Conservation (phyloP, 2,888 invertebrate genomes). For the Tinea semifulvella region DNA sequence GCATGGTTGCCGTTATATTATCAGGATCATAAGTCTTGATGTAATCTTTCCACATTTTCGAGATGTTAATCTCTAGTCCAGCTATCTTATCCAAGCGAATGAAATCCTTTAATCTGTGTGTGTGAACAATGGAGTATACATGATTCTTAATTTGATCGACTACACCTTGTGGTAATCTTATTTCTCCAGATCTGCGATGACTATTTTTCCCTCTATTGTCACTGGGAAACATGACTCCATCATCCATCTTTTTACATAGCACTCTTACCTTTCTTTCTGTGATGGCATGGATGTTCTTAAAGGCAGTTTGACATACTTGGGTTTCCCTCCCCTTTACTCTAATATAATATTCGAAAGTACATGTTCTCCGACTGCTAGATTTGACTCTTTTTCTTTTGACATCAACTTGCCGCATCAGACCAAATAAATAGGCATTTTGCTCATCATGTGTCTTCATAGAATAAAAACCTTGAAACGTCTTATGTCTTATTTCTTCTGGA, state of each 20-base stretch:
- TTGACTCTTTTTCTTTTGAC: constrained; percentile 65
- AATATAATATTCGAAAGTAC: constrained; percentile 66
- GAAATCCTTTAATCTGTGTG: constrained; percentile 59
- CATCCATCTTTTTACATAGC: constrained; percentile 67
- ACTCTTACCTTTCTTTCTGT: constrained; percentile 66
- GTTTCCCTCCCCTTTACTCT: constrained; percentile 64
- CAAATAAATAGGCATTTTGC: constrained; percentile 67
- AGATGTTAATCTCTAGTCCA: constrained; percentile 64
- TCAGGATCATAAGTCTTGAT: constrained; percentile 64
- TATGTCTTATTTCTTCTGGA: constrained; percentile 54
- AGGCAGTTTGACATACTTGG: constrained; percentile 66
- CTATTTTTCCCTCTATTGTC: constrained; percentile 66
- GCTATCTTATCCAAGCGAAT: constrained; percentile 63
- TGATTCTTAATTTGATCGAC: constrained; percentile 64
- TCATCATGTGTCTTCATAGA: constrained; percentile 67
- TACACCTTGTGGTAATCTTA: constrained; percentile 54
- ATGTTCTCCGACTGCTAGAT: constrained; percentile 60
- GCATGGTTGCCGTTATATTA: constrained; percentile 56
- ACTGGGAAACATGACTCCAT: constrained; percentile 66
- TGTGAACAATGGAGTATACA: constrained; percentile 61
- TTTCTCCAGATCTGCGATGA: constrained; percentile 58
- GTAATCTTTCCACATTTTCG: constrained; percentile 68
- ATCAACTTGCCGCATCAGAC: constrained; percentile 65
- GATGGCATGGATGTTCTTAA: constrained; percentile 67
- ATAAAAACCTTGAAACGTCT: constrained; percentile 65